phyloP scores from a whole-genome alignment of 1,140 invertebrate species.

The honey bee (Apis mellifera) region Amel_HAv3.1 CM009931.2:11326001-11326500 shows the following conservation, averaged over 20 bases:
- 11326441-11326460: neutral
- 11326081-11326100: conserved; percentile 4
- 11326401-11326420: neutral
- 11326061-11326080: conserved; percentile 29
- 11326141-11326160: neutral
- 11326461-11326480: neutral
- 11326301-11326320: neutral
- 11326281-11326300: neutral
- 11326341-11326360: neutral
- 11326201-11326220: neutral
- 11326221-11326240: neutral
- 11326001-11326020: conserved; percentile 38
- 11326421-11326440: neutral
- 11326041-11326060: conserved; percentile 35
- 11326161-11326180: neutral
- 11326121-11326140: conserved; percentile 41
- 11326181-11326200: no score
- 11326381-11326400: neutral
- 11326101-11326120: conserved; percentile 11
- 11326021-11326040: conserved; percentile 19
- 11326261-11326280: neutral
- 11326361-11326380: neutral
- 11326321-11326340: neutral
- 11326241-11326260: neutral
- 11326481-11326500: neutral